Base-by-base conservation (phyloP, 2,888 invertebrate species). In the Mythimna ferrago region DNA sequence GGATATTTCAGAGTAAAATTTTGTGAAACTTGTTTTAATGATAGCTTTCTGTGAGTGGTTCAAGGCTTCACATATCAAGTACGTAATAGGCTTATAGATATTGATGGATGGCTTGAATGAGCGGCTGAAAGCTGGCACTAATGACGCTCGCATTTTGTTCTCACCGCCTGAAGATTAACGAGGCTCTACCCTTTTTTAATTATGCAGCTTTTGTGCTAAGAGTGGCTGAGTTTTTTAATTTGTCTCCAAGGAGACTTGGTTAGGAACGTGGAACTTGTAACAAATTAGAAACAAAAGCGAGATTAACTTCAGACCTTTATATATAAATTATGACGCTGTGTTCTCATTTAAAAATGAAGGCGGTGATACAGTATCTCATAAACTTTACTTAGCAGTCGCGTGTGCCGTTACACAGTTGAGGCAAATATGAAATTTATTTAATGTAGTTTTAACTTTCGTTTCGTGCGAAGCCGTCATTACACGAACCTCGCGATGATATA, bases 171-270 rank as follows among this genome's bases (percentile, higher is more conserved):
- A 90, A 92, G 92, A 93, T 93, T 92, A 92, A 93, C 87, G 88
- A 88, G 83, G 81, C 87, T 88, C 88, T 89, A 89, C 91, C 91
- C 91, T 89, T 93, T 92, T 93, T 93, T 92, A 92, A 94, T 93
- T 92, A 93, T 92, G 87, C 90, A 90, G 87, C 88, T 88, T 90
- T 90, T 90, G 86, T 86, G 83, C 81, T 74, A 72, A 71, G 79
- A 78, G 79, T 85, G 83, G 82, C 77, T 74, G 81, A 83, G 74
- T 84, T 90, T 90, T 89, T 89, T 88, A 87, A 89, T 89, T 89
- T 88, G 86, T 86, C 86, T 66, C 73, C 69, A 74, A 78, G 57
- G 64, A 79, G 61, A 66, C 80, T 83, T 83, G 67, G 75, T 71
- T 75, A 80, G 68, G 69, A 83, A 76, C 75, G 79, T 79, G 66